These are phyloP conservation scores for Trichomalopsis sarcophagae DNA, from an alignment of 1,140 invertebrate genomes.

Conservation along the genomic window DNA sequence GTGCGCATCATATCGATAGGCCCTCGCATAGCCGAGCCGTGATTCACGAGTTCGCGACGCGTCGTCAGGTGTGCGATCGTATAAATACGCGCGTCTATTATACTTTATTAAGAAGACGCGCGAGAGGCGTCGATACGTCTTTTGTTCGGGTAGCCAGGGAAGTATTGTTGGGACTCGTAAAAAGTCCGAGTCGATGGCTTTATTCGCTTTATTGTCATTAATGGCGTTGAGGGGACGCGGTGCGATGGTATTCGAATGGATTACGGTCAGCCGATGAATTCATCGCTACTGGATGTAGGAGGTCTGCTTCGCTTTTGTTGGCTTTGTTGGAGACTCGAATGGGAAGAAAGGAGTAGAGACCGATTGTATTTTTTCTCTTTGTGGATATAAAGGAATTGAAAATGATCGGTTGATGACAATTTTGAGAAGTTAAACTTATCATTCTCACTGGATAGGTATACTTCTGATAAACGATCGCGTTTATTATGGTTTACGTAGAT, in stretches of 20 bases:
- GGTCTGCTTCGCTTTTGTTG: background rate
- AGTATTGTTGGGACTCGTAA: slow-evolving; percentile 21
- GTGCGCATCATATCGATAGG: slow-evolving; percentile 30
- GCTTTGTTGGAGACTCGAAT: background rate
- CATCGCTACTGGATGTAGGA: background rate
- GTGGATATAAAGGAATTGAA: background rate
- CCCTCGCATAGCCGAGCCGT: background rate
- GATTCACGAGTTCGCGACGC: background rate
- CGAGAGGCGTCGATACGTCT: background rate
- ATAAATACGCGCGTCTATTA: background rate
- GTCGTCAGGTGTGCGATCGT: slow-evolving; percentile 18
- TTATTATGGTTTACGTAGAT: no score
- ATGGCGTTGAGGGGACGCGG: background rate
- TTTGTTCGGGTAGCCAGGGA: background rate
- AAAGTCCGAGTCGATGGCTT: slow-evolving; percentile 9
- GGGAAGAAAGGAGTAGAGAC: background rate
- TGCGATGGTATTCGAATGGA: background rate
- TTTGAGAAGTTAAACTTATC: no score
- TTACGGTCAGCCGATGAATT: slow-evolving; percentile 8
- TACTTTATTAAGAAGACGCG: slow-evolving; percentile 35
- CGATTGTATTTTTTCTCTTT: background rate
- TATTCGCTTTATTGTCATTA: slow-evolving; percentile 23
- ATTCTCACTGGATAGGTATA: no score
- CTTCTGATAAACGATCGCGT: no score
- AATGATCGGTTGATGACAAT: background rate